phyloP scores from a whole-genome alignment of 1,140 invertebrate species.

The Drosophila gunungcola region DNA sequence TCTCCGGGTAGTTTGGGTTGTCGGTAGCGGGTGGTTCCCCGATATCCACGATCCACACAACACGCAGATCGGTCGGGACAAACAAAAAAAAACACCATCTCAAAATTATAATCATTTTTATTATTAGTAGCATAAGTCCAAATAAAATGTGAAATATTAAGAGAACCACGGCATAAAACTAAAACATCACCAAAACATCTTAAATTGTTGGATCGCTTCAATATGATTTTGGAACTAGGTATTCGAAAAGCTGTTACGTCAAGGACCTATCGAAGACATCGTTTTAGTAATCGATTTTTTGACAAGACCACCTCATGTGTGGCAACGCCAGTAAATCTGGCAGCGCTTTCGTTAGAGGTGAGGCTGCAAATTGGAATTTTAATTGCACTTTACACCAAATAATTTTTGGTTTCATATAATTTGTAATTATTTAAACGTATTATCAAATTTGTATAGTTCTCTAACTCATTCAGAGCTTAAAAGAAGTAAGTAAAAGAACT shows the following conservation, averaged over 20 bases:
- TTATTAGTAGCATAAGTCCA: conserved; percentile 73
- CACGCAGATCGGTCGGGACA: conserved; percentile 27
- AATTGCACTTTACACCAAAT: too few relatives aligned
- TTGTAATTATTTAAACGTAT: too few relatives aligned
- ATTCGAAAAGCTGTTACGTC: neutral
- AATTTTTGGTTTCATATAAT: too few relatives aligned
- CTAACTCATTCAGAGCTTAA: too few relatives aligned
- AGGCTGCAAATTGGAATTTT: neutral
- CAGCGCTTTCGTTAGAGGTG: neutral
- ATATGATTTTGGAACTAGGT: neutral
- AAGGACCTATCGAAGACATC: neutral
- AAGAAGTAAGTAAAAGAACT: too few relatives aligned
- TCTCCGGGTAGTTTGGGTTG: conserved; percentile 16
- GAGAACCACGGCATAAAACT: conserved; percentile 56
- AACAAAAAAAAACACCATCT: conserved; percentile 53
- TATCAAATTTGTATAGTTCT: too few relatives aligned
- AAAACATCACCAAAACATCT: conserved; percentile 13
- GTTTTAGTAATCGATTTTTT: neutral
- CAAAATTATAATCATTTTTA: conserved; percentile 82
- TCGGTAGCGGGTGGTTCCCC: conserved; percentile 1
- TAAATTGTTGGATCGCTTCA: conserved; percentile 10
- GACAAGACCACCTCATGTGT: neutral
- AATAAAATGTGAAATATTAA: conserved; percentile 82
- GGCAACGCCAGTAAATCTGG: neutral
- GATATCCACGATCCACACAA: neutral